Evolutionary conservation across 2,113 vertebrate species (phyloP).

Genomic region (Phocoena sinus): DNA sequence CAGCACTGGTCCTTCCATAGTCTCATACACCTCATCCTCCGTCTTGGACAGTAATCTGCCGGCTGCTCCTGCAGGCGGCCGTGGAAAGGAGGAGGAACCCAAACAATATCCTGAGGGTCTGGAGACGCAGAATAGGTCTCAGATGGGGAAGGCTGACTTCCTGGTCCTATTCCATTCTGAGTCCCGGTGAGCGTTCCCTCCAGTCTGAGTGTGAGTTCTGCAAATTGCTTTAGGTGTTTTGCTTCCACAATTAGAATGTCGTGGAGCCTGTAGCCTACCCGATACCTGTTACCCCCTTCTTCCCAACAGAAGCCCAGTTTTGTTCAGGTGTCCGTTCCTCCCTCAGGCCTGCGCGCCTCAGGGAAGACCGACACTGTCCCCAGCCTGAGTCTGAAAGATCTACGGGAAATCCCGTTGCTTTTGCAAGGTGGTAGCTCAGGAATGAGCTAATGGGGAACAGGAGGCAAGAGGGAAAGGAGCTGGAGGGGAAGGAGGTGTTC

Average conservation of each 20-base stretch:
- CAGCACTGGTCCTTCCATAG: background rate
- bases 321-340: background rate
- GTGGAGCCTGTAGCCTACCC: background rate
- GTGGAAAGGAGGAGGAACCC: background rate
- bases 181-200: background rate
- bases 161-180: background rate
- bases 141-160: background rate
- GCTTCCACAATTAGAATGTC: background rate
- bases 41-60: background rate
- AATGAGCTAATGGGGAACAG: background rate
- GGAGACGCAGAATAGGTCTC: background rate
- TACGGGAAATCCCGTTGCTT: background rate
- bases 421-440: background rate
- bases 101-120: background rate
- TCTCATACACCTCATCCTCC: background rate
- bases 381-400: background rate
- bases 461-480: background rate
- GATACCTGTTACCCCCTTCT: background rate
- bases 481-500: background rate
- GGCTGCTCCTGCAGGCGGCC: background rate
- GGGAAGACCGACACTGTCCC: background rate
- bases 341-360: background rate
- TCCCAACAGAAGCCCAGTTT: background rate
- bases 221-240: background rate
- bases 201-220: background rate